Percentiles rank a stretch among this genome's conserved stretches.
Conservation (phyloP, 2,797 vertebrate species). For the Oreortyx pictus region DNA sequence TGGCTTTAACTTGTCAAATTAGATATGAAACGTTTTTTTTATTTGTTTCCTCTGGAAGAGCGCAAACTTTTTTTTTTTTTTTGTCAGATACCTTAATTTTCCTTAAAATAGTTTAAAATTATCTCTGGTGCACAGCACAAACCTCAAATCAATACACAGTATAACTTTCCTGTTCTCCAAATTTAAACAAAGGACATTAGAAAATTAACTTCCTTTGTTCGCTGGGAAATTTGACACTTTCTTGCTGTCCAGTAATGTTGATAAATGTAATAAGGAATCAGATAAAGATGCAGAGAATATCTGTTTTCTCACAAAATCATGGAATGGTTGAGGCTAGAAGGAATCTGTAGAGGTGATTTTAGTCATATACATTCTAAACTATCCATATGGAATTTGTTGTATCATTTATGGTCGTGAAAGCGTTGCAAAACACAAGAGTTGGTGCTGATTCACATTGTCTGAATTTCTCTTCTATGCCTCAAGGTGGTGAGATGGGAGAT, state of each 20-base stretch:
- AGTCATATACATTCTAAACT: fast-evolving
- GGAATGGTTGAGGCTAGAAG: background rate
- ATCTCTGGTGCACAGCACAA: background rate
- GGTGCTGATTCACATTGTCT: background rate
- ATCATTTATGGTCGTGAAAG: background rate
- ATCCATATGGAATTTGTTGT: background rate
- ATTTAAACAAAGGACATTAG: background rate
- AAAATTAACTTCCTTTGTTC: background rate
- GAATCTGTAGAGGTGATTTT: background rate
- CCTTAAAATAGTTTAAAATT: background rate
- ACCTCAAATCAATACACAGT: background rate
- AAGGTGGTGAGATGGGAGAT: background rate
- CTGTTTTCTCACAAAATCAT: background rate
- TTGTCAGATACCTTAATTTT: background rate
- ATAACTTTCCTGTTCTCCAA: background rate
- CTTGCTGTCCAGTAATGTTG: background rate
- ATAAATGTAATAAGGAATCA: background rate
- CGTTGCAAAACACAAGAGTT: background rate
- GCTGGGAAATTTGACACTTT: background rate
- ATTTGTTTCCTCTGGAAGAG: background rate
- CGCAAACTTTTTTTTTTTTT: background rate
- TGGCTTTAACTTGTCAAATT: background rate
- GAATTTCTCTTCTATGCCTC: background rate
- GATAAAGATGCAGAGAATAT: background rate
- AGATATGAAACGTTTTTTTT: background rate